phyloP scores from a whole-genome alignment of 2,888 invertebrate species.

The Diarsia brunnea region DNA sequence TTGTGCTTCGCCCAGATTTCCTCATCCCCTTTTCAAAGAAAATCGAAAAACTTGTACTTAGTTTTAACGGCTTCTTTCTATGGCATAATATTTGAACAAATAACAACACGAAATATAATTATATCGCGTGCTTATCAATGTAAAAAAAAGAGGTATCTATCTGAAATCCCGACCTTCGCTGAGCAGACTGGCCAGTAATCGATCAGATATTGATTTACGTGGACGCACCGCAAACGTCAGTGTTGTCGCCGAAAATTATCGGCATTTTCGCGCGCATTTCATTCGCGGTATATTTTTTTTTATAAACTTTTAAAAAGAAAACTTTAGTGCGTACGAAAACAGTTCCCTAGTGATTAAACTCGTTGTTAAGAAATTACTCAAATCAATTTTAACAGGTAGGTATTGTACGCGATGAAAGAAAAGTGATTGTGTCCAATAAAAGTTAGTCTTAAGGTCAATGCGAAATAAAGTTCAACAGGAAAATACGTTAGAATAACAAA shows the following conservation, averaged over 20 bases:
- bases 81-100: not conserved
- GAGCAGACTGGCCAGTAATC: slow-evolving; percentile 56
- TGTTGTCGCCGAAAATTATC: not conserved
- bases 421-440: not conserved
- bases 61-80: not conserved
- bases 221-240: slow-evolving; percentile 55
- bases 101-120: too few species aligned
- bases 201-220: slow-evolving; percentile 61
- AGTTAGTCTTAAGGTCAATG: not conserved
- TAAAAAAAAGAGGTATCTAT: slow-evolving; percentile 43
- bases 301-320: not conserved
- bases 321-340: not conserved
- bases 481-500: not conserved
- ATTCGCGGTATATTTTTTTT: not conserved
- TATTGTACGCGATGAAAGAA: not conserved
- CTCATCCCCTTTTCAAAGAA: not conserved
- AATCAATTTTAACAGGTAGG: not conserved
- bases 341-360: not conserved
- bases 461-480: not conserved
- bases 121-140: slow-evolving; percentile 25
- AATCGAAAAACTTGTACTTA: not conserved
- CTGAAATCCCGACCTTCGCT: slow-evolving; percentile 50
- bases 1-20: not conserved
- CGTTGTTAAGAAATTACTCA: not conserved
- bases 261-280: slow-evolving; percentile 36